Conservation (phyloP, 92 coral and sea anemone species). For the Diadumene lineata region DNA sequence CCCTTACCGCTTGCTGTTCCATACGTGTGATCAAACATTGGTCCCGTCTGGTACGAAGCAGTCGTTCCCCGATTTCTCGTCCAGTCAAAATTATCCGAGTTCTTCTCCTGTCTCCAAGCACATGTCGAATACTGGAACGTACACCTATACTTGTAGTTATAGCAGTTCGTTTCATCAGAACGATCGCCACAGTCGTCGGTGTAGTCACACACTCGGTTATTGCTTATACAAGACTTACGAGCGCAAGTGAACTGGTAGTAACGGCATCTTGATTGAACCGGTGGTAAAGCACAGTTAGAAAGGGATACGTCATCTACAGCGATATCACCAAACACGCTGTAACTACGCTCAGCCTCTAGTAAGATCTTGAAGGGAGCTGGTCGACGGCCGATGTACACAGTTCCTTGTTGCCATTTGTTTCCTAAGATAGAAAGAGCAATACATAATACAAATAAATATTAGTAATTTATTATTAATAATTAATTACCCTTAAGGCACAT, state of each 20-base stretch:
- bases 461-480: no score
- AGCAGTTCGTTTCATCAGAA: constrained; percentile 74
- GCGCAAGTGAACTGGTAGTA: constrained; percentile 70
- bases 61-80: constrained; percentile 89
- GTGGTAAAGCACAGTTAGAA: constrained; percentile 81
- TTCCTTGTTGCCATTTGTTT: constrained; percentile 88
- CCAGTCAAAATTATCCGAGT: constrained; percentile 91
- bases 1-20: constrained; percentile 83
- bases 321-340: constrained; percentile 89
- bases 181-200: constrained; percentile 98
- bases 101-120: constrained; percentile 68
- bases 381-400: constrained; percentile 68
- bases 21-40: constrained; percentile 90
- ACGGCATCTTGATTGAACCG: constrained; percentile 48
- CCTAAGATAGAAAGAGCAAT: constrained; percentile 53
- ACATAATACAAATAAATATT: no score
- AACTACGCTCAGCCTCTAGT: constrained; percentile 91
- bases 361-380: constrained; percentile 75
- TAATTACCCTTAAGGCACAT: no score
- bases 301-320: constrained; percentile 87
- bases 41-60: constrained; percentile 82
- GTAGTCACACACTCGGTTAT: constrained; percentile 75
- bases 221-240: constrained; percentile 67
- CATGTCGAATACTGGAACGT: constrained; percentile 78
- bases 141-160: constrained; percentile 65